Percentiles rank a stretch among this genome's conserved stretches.
Conservation (phyloP, 2,113 vertebrate species). For the Leptobrachium leishanense region DNA sequence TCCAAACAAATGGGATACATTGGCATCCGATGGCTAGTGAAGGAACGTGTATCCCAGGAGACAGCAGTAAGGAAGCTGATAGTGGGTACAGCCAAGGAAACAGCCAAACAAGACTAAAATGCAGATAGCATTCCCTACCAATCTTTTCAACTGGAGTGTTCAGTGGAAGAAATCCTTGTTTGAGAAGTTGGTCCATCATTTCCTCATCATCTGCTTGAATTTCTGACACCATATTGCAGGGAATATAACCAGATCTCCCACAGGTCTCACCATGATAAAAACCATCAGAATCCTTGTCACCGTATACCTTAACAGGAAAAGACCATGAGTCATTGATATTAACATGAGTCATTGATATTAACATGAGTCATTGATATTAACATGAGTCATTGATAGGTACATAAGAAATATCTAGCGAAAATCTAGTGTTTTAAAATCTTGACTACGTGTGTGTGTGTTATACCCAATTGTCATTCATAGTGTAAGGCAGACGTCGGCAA, state of each 20-base stretch:
- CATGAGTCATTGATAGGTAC: too few relatives aligned
- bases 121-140: constrained; percentile 59
- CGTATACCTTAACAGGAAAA: constrained; percentile 81
- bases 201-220: constrained; percentile 93
- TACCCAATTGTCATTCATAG: too few relatives aligned
- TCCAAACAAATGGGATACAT: constrained; percentile 36
- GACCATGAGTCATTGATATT: too few relatives aligned
- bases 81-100: constrained; percentile 28
- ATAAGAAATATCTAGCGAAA: too few relatives aligned
- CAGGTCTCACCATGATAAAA: constrained; percentile 93
- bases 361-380: too few relatives aligned
- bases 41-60: constrained; percentile 14
- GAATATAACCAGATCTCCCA: constrained; percentile 85
- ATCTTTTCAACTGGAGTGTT: constrained; percentile 93
- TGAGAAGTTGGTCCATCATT: constrained; percentile 92
- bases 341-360: too few relatives aligned
- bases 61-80: constrained; percentile 8
- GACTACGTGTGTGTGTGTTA: too few relatives aligned
- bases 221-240: constrained; percentile 98
- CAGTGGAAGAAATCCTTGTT: constrained; percentile 93
- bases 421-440: too few relatives aligned
- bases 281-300: constrained; percentile 91
- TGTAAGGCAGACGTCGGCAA: too few relatives aligned
- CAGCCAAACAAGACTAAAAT: rapidly evolving
- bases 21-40: background rate